phyloP scores from a whole-genome alignment of 2,888 invertebrate genomes.

The Trissoscelio sp. region DNA sequence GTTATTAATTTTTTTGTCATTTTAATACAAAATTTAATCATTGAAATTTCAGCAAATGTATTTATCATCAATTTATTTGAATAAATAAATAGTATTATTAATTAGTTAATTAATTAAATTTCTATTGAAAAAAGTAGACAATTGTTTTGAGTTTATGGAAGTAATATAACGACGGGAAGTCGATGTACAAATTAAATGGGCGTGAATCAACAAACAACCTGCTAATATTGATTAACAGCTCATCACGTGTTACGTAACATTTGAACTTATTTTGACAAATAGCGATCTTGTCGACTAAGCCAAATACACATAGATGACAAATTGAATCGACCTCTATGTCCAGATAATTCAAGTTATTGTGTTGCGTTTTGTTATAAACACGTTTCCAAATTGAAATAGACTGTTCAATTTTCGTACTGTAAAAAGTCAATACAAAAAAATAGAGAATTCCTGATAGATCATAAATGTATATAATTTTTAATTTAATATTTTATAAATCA shows the following conservation, averaged over 20 bases:
- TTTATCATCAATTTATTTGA: too few species aligned
- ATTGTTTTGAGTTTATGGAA: background rate
- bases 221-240: constrained; percentile 16
- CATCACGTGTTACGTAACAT: constrained; percentile 15
- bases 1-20: too few species aligned
- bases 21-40: too few species aligned
- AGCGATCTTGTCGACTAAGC: constrained; percentile 16
- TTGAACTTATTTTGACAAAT: constrained; percentile 16
- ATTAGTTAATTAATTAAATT: background rate
- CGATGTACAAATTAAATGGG: background rate
- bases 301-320: constrained; percentile 14
- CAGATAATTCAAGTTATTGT: constrained; percentile 15
- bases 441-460: too few species aligned
- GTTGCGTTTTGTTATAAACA: background rate
- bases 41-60: too few species aligned
- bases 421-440: too few species aligned
- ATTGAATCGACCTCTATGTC: background rate
- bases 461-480: too few species aligned
- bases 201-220: constrained; percentile 21
- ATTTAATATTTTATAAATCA: too few species aligned
- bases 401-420: background rate
- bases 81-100: too few species aligned
- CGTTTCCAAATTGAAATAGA: background rate
- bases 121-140: too few species aligned
- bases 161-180: background rate